A percentile compares a stretch with the other conserved stretches of the same genome.
Evolutionary conservation across 2,797 vertebrate genomes (phyloP).

Genomic region (Lates japonicus): DNA sequence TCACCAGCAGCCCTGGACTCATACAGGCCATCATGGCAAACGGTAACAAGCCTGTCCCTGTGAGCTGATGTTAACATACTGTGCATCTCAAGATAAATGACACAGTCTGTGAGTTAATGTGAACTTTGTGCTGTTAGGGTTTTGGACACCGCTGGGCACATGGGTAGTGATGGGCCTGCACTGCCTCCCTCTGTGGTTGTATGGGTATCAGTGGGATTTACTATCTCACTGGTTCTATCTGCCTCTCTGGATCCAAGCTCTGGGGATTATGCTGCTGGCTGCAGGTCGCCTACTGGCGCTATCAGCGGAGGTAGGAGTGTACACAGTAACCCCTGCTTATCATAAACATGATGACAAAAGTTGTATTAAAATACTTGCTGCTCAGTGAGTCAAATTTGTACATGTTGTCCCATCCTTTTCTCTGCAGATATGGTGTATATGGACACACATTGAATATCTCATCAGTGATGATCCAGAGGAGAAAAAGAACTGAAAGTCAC

Average conservation of each 20-base stretch:
- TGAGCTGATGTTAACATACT: no score
- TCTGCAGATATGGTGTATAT: slow-evolving; percentile 80
- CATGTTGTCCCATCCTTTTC: background rate
- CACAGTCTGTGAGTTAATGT: background rate
- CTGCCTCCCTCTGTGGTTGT: slow-evolving; percentile 81
- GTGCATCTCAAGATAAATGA: background rate
- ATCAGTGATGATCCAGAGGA: slow-evolving; percentile 54
- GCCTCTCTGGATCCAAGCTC: slow-evolving; percentile 63
- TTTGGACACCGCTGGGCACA: slow-evolving; percentile 75
- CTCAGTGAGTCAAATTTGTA: background rate
- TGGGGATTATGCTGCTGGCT: slow-evolving; percentile 67
- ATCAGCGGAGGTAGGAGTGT: slow-evolving; percentile 70
- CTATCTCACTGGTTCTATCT: slow-evolving; percentile 48
- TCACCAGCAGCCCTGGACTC: slow-evolving; percentile 70
- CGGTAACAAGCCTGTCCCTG: slow-evolving; percentile 55
- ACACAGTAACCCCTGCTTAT: background rate
- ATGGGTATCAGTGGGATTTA: slow-evolving; percentile 46
- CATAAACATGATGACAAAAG: background rate
- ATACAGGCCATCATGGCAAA: slow-evolving; percentile 80
- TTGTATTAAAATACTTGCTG: background rate
- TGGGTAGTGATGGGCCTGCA: slow-evolving; percentile 80
- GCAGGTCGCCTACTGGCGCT: slow-evolving; percentile 77
- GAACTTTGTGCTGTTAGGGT: slow-evolving; percentile 56
- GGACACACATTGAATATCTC: slow-evolving; percentile 76
- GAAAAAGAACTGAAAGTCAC: slow-evolving; percentile 40